phyloP scores from a whole-genome alignment of 2,888 invertebrate genomes.

The Pseudococcus viburni region DNA sequence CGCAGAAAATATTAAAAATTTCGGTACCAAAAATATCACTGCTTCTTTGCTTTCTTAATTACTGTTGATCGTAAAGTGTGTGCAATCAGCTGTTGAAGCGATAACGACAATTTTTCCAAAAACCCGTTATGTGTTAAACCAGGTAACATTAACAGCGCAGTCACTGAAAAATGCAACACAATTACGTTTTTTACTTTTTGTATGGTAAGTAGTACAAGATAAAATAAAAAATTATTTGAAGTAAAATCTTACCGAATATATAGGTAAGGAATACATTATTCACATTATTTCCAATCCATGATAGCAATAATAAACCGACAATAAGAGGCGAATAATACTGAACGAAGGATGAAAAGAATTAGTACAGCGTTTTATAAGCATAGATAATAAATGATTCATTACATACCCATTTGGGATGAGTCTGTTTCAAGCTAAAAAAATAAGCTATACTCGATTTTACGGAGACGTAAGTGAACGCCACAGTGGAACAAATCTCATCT shows the following conservation, averaged over 20 bases:
- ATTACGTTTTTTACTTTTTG: neutral
- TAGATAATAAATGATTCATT: neutral
- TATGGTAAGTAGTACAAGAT: neutral
- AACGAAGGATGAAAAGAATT: neutral
- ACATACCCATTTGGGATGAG: slow-evolving; percentile 54
- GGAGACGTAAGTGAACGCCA: slow-evolving; percentile 25
- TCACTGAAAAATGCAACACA: slow-evolving; percentile 23
- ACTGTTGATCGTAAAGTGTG: slow-evolving; percentile 4
- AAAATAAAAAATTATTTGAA: neutral
- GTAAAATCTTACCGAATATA: slow-evolving; percentile 40
- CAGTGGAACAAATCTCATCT: slow-evolving; percentile 42
- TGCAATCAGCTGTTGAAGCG: neutral
- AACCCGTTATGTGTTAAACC: slow-evolving; percentile 50
- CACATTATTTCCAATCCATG: slow-evolving; percentile 63
- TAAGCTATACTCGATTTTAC: neutral
- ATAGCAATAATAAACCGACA: slow-evolving; percentile 24
- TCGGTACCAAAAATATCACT: neutral
- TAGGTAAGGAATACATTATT: slow-evolving; percentile 59
- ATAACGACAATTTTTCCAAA: neutral
- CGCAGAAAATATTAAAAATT: too few relatives aligned
- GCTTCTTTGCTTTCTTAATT: slow-evolving; percentile 55
- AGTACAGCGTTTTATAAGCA: neutral
- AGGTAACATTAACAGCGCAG: slow-evolving; percentile 6
- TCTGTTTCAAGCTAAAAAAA: slow-evolving; percentile 55
- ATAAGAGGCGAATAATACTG: slow-evolving; percentile 50